Percentiles rank a stretch among this genome's conserved stretches.
These are phyloP conservation scores for Rhimphoctona megacephalus DNA, from an alignment of 2,888 invertebrate genomes.

Conservation along the genomic window DNA sequence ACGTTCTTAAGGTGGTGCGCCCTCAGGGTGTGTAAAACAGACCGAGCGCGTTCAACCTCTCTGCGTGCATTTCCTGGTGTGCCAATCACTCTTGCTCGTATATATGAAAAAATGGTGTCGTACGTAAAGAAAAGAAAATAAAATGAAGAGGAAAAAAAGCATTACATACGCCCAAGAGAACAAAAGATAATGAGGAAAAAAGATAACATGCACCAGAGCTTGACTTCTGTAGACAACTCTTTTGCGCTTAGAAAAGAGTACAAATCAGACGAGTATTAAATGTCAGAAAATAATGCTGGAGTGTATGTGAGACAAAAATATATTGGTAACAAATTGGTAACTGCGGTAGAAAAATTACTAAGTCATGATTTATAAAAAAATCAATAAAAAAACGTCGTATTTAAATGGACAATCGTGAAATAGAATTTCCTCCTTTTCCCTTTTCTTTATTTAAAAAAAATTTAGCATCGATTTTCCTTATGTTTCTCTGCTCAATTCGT, in stretches of 20 bases:
- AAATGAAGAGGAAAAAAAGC: constrained; percentile 14
- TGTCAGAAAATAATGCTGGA: not conserved
- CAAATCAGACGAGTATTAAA: not conserved
- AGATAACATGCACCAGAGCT: constrained; percentile 37
- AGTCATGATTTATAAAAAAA: not conserved
- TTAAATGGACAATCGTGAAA: not conserved
- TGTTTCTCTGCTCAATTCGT: not conserved
- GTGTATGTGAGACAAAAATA: not conserved
- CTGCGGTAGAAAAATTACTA: not conserved
- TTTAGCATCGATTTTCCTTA: not conserved
- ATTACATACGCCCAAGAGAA: constrained; percentile 34
- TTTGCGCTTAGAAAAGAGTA: constrained; percentile 9
- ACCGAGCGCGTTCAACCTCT: constrained; percentile 41
- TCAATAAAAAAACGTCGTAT: not conserved
- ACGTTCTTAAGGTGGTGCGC: constrained; percentile 18
- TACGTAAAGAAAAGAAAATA: constrained; percentile 19
- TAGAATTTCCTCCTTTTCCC: not conserved
- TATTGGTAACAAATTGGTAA: constrained; percentile 15
- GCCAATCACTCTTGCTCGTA: constrained; percentile 54
- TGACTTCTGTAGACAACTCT: constrained; percentile 11
- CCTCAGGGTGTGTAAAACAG: constrained; percentile 35
- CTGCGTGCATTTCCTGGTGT: constrained; percentile 23
- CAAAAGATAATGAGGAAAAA: constrained; percentile 50
- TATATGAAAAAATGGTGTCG: constrained; percentile 14
- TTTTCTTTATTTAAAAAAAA: not conserved